These are phyloP conservation scores for Oligia fasciuncula DNA, from an alignment of 2,888 invertebrate species.

Conservation along the genomic window DNA sequence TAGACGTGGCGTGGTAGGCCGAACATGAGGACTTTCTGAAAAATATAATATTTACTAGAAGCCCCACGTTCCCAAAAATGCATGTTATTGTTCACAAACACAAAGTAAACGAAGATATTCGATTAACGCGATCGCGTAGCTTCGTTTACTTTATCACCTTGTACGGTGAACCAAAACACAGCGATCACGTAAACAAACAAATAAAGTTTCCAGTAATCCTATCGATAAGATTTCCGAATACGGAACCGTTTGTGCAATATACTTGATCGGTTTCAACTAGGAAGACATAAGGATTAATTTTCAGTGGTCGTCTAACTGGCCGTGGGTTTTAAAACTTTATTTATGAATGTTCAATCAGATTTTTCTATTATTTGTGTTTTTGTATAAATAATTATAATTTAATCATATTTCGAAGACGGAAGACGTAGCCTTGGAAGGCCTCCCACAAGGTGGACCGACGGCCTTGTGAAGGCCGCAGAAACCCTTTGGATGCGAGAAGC, in stretches of 20 bases:
- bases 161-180: background rate
- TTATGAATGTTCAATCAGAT: constrained; percentile 7
- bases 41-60: too few species aligned
- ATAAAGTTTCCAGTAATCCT: background rate
- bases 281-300: constrained; percentile 27
- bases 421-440: too few species aligned
- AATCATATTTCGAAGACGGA: background rate
- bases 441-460: too few species aligned
- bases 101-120: background rate
- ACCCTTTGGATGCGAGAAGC: too few species aligned
- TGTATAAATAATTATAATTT: background rate
- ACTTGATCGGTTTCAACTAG: background rate
- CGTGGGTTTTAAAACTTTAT: constrained; percentile 23
- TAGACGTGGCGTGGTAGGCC: fast-evolving
- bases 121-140: background rate
- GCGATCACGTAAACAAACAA: background rate
- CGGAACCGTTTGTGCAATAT: background rate
- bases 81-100: background rate
- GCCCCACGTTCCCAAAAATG: background rate
- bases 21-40: background rate
- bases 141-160: background rate
- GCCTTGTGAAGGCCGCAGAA: too few species aligned
- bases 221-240: background rate
- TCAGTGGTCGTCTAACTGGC: background rate
- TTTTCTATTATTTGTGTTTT: constrained; percentile 8